Base-by-base conservation (phyloP, 2,888 invertebrate genomes). In the Geotrupes spiniger region DNA sequence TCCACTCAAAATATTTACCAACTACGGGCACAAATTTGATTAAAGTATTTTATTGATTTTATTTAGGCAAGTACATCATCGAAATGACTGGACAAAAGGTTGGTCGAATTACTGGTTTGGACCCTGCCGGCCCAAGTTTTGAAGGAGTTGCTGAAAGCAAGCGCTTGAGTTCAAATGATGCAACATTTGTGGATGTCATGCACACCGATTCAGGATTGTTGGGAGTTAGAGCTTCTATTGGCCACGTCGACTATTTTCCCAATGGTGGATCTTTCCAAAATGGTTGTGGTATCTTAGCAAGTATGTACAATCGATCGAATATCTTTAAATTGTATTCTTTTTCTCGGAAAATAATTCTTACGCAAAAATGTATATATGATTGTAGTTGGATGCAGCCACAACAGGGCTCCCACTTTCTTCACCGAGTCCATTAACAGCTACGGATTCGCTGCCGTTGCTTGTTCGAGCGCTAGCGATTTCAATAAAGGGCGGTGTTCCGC, bases 211-310 rank as follows among this genome's bases (percentile, higher is more conserved):
- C 78, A 1, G 85, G 84, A 0, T 70, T 80, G 11, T 72, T 79
- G 25, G 85, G 86, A 0, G 81, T 81, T 58, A 58, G 63, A 11
- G 59, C 64, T 27, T 76, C 83, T n/a, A 74, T 83, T 15, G 87
- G 87, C 0, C 79, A 84, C 63, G 81, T 74, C 0, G 87, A 87
- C 65, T 87, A 85, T 64, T 87, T 83, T 69, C 86, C 86, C 0
- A 86, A 87, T 62, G 78, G 79, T 6, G 87, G 87, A 0, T n/a
- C n/a, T n/a, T n/a, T n/a, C n/a, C 87, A 87, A 60, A 85, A 85
- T 0, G 85, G 85, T 1, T 85, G 85, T 63, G 71, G 17, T 42
- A 26, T 12, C 5, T 14, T 42, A 4, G 29, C 41, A 8, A 12
- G 42, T 36, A 47, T 25, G 29, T 25, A 1, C 29, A 11, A 4